Evolutionary conservation across 2,113 vertebrate genomes (phyloP).

Genomic region (Hypanus sabinus): DNA sequence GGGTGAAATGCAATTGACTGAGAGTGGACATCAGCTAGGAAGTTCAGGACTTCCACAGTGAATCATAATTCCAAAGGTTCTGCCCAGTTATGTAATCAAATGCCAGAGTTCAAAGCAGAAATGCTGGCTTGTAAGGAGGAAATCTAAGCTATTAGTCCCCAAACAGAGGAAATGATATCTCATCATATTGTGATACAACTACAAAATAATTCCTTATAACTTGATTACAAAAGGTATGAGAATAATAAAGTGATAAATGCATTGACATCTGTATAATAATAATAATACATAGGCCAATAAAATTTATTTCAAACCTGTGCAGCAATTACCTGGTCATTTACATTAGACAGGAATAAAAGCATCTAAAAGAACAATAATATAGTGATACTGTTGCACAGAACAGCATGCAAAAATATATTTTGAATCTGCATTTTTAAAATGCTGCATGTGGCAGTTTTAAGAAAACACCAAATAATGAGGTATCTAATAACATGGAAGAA

Average conservation of each 20-base stretch:
- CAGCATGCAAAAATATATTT: neutral
- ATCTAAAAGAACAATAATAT: neutral
- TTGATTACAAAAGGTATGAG: neutral
- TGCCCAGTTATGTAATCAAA: too few species aligned
- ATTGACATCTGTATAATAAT: too few species aligned
- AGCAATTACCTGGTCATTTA: neutral
- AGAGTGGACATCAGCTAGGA: too few species aligned
- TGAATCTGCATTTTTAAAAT: neutral
- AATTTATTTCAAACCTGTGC: neutral
- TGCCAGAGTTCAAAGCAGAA: too few species aligned
- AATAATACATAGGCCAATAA: neutral
- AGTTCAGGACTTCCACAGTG: too few species aligned
- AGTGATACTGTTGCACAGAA: neutral
- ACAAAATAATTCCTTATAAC: neutral
- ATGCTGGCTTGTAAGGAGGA: too few species aligned
- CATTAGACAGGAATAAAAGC: neutral
- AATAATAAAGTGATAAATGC: neutral
- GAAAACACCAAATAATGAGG: neutral
- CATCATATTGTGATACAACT: neutral
- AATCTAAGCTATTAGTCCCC: neutral
- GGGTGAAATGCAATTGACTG: too few species aligned
- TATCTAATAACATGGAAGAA: neutral
- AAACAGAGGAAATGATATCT: neutral
- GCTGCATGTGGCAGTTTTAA: neutral
- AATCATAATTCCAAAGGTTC: too few species aligned